Conservation (phyloP, 2,888 invertebrate genomes). For the Empis livida region DNA sequence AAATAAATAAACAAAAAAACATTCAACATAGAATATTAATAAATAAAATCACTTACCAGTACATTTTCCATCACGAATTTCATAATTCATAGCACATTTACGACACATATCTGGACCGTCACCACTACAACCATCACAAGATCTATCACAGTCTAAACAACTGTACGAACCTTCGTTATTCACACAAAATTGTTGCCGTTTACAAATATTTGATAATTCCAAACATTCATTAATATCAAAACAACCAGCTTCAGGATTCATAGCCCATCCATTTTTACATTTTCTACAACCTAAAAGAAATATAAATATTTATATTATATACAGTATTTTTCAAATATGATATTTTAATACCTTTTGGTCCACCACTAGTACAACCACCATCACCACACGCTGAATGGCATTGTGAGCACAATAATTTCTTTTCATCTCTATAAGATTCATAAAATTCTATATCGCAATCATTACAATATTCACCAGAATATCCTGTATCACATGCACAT, state of each 20-base stretch:
- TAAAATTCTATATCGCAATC: slow-evolving; percentile 64
- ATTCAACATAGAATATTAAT: too few species aligned
- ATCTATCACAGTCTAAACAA: slow-evolving; percentile 67
- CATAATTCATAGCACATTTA: slow-evolving; percentile 62
- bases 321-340: neutral
- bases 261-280: slow-evolving; percentile 57
- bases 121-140: slow-evolving; percentile 73
- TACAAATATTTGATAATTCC: slow-evolving; percentile 39
- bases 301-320: neutral
- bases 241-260: slow-evolving; percentile 66
- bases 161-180: slow-evolving; percentile 75
- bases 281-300: slow-evolving; percentile 32
- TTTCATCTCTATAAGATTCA: slow-evolving; percentile 58
- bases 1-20: too few species aligned
- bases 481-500: slow-evolving; percentile 76
- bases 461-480: slow-evolving; percentile 63
- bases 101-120: slow-evolving; percentile 87
- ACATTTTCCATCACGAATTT: slow-evolving; percentile 61
- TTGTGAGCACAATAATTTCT: slow-evolving; percentile 57
- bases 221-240: slow-evolving; percentile 76
- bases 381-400: slow-evolving; percentile 68
- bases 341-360: slow-evolving; percentile 43
- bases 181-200: slow-evolving; percentile 67
- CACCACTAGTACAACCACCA: slow-evolving; percentile 59
- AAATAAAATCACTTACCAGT: slow-evolving; percentile 42